Evolutionary conservation across 2,888 invertebrate genomes (phyloP).

Genomic region (Ametastegia equiseti): DNA sequence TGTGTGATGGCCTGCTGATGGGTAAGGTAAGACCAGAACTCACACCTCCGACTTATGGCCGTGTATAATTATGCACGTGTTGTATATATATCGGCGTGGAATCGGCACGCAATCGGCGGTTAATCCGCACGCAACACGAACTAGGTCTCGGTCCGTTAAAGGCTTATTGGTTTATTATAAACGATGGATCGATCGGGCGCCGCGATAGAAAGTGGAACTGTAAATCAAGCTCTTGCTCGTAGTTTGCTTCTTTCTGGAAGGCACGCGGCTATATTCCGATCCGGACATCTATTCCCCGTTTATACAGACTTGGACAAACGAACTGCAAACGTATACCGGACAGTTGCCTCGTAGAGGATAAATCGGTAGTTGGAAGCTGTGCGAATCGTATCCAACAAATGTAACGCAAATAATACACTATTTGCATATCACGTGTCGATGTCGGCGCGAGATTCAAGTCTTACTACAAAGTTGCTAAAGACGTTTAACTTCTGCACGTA

Average conservation of each 20-base stretch:
- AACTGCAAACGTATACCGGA: conserved; percentile 2
- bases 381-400: conserved; percentile 14
- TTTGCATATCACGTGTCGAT: conserved; percentile 4
- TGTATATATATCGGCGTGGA: not conserved
- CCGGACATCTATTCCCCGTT: conserved; percentile 23
- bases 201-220: conserved; percentile 64
- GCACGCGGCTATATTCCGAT: conserved; percentile 20
- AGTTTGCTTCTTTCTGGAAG: conserved; percentile 60
- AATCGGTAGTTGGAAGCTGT: conserved; percentile 8
- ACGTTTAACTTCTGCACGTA: not conserved
- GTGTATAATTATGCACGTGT: not conserved
- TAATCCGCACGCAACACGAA: conserved; percentile 37
- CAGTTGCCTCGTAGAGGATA: too few relatives aligned
- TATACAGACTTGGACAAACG: conserved; percentile 6
- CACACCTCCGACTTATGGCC: conserved; percentile 6
- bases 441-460: not conserved
- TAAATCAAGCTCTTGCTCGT: conserved; percentile 54
- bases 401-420: not conserved
- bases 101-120: conserved; percentile 14
- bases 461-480: not conserved
- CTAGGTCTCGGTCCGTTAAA: conserved; percentile 45
- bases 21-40: not conserved
- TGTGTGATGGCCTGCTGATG: not conserved
- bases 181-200: conserved; percentile 56
- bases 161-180: conserved; percentile 46